Base-by-base conservation (phyloP, 2,888 invertebrate genomes). In the Disparrhopalites patrizii region DNA sequence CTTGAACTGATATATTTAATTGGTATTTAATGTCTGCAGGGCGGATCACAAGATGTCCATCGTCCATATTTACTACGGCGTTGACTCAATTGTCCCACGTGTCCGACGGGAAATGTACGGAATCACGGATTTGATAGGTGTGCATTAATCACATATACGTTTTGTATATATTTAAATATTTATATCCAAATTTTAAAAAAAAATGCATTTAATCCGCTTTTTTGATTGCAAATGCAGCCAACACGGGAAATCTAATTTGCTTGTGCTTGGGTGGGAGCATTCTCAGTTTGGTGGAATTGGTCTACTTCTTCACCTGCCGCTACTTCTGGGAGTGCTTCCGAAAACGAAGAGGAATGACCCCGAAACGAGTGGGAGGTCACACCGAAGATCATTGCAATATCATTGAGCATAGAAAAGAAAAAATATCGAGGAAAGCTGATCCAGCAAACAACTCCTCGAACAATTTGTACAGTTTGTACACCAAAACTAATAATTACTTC, bases 81-180 rank as follows among this genome's bases (percentile, higher is more conserved):
- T 65, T 25, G 72, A 72, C 27, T 69, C 70, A 1, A 69, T 68
- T 1, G 73, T 73, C 54, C 70, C 74, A 2, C 56, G 72, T 61
- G 62, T 72, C 0, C 56, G 74, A 31, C 73, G 72, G 50, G 70
- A 74, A 65, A 55, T 73, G 2, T 74, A 70, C 60, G 72, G 74
- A 10, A 52, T 47, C 18, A 67, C 68, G 0, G 72, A 72, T 40
- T 64, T 74, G 31, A 69, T 74, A 38, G 73, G 72, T 71, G 66
- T 30, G 27, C 20, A 15, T n/a, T 5, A 43, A 5, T 18, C 20
- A 43, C 15, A 18, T 43, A n/a, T 43, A 43, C 20, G 7, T 43
- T 4, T 43, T 43, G 20, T 5, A 4, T 43, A 15, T 18, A 5
- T 43, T 5, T 43, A 4, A 10, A 15, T 43, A 18, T 43, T 5